These are phyloP conservation scores for Cottoperca gobio DNA, from an alignment of 2,797 vertebrate genomes.

Conservation along the genomic window DNA sequence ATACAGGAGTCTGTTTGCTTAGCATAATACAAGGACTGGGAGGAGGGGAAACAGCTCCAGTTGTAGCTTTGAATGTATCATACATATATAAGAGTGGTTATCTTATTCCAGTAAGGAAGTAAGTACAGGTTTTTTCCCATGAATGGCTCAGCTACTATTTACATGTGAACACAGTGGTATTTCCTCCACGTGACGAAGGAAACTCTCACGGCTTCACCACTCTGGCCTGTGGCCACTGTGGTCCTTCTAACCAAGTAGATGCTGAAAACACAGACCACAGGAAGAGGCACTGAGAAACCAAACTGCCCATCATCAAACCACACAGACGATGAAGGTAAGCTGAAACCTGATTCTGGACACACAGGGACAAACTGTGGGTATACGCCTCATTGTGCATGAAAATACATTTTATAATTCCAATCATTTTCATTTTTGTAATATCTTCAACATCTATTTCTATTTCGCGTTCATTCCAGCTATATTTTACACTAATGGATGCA, in stretches of 20 bases:
- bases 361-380: not conserved
- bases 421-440: conserved; percentile 20
- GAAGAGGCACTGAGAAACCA: conserved; percentile 41
- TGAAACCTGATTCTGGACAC: conserved; percentile 28
- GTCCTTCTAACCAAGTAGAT: conserved; percentile 43
- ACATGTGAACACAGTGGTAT: conserved; percentile 28
- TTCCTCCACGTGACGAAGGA: conserved; percentile 5
- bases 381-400: conserved; percentile 22
- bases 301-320: conserved; percentile 63
- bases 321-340: conserved; percentile 48
- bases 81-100: no score
- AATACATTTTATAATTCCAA: conserved; percentile 33
- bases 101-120: not conserved
- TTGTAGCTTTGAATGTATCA: no score
- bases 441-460: conserved; percentile 42
- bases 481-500: conserved; percentile 37
- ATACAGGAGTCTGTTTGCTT: conserved; percentile 5
- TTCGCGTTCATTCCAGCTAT: conserved; percentile 25
- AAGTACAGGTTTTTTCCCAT: not conserved
- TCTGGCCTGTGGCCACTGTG: conserved; percentile 56
- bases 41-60: not conserved
- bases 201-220: conserved; percentile 37
- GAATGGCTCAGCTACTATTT: not conserved
- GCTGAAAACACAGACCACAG: conserved; percentile 68
- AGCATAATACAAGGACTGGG: not conserved